Evolutionary conservation across 2,888 invertebrate species (phyloP).

Genomic region (Stramonita haemastoma): DNA sequence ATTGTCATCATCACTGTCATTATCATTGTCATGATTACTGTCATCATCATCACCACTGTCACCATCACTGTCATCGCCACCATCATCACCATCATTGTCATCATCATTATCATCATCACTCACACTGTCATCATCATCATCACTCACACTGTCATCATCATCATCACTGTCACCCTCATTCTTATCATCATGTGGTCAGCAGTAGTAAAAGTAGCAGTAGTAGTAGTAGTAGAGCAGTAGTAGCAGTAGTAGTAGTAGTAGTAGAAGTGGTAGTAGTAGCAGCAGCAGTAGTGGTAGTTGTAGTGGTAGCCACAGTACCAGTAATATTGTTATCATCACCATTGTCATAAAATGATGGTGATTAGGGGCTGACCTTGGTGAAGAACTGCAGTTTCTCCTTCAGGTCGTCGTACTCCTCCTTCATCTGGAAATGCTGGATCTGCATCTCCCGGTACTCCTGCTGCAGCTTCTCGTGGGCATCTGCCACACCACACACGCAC

Average conservation of each 20-base stretch:
- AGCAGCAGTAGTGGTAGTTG: no score
- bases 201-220: no score
- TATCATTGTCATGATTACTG: neutral
- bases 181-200: neutral
- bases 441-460: constrained; percentile 73
- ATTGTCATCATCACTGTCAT: neutral
- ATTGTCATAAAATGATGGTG: neutral
- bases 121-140: neutral
- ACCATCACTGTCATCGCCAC: neutral
- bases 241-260: no score
- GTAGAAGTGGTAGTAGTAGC: no score
- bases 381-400: constrained; percentile 77
- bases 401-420: constrained; percentile 76
- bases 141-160: neutral
- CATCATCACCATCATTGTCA: neutral
- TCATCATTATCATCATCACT: neutral
- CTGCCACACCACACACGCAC: constrained; percentile 48
- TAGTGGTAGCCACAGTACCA: neutral
- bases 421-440: constrained; percentile 72
- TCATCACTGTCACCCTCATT: neutral
- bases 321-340: neutral
- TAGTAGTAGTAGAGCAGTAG: no score
- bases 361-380: constrained; percentile 69
- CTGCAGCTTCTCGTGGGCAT: constrained; percentile 70
- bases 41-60: neutral